Conservation (phyloP, 2,888 invertebrate species). For the Leucophenga montana region DNA sequence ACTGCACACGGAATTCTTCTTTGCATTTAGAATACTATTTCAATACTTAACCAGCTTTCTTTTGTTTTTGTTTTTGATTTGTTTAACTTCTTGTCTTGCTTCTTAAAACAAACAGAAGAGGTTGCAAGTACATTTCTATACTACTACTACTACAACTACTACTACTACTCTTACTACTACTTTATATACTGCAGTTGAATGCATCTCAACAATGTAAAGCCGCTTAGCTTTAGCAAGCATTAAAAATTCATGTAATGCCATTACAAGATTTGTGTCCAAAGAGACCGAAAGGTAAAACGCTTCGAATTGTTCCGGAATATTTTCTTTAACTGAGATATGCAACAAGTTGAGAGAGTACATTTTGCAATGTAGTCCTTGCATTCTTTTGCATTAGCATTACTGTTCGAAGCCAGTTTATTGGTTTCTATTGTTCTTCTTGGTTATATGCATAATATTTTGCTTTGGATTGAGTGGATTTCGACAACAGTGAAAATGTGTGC, state of each 20-base stretch:
- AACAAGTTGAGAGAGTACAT: neutral
- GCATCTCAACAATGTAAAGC: constrained; percentile 4
- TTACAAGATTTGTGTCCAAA: constrained; percentile 2
- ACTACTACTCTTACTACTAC: neutral
- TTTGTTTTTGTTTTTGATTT: neutral
- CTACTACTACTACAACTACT: too few relatives aligned
- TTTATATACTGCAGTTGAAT: neutral
- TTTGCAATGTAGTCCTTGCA: neutral
- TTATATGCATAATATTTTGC: neutral
- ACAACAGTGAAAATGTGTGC: too few relatives aligned
- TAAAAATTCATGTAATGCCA: constrained; percentile 20
- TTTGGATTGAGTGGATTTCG: neutral
- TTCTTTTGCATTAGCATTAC: too few relatives aligned
- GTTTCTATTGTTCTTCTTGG: neutral
- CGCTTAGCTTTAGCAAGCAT: constrained; percentile 5
- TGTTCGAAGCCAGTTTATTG: too few relatives aligned
- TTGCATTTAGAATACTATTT: neutral
- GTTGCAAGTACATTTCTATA: neutral
- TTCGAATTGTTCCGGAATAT: neutral
- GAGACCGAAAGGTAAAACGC: too few relatives aligned
- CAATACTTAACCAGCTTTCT: constrained; percentile 9
- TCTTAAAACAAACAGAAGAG: neutral
- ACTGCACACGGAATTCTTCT: too few relatives aligned
- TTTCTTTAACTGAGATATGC: neutral
- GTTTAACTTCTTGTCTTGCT: neutral